Base-by-base conservation (phyloP, 2,888 invertebrate species). In the Drosophila kuntzei region DNA sequence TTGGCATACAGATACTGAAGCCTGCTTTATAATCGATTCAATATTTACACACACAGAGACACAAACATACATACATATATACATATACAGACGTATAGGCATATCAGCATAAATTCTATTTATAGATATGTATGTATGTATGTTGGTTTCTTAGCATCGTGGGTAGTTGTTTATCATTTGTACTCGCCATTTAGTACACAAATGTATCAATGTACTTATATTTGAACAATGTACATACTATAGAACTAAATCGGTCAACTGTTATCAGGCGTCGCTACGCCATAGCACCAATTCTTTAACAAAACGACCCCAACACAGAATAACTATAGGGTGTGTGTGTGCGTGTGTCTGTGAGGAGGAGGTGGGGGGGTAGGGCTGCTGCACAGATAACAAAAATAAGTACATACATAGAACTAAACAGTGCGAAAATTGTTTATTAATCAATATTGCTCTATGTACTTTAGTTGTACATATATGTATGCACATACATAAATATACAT, bases 211-310 rank as follows among this genome's bases (percentile, higher is more conserved):
- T 57, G n/a, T 47, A 27, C 41, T 29, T 51, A 41, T 16, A 27
- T 51, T 46, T 46, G 39, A 22, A 32, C 51, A 36, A 41, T 46
- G 39, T 29, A 32, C 51, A 36, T 47, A 36, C 37, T 71, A 57
- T 77, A 69, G 39, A 70, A 79, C 80, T 82, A 82, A 82, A 85
- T 85, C 82, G 79, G 83, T 83, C 86, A 83, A 67, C 72, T 27
- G 68, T 85, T 85, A 83, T 83, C 83, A 69, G 66, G 44, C 37
- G 50, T 61, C 62, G 55, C 55, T 43, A 50, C 34, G 61, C 18
- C 59, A 63, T 50, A 58, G 50, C 43, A 71, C 39, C 39, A 66
- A 60, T 54, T 37, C 32, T 59, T 60, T 46, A 12, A 36, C 18
- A 53, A 7, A 47, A 16, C 34, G 36, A 50, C 25, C 53, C 41